Evolutionary conservation across 2,113 vertebrate species (phyloP), one percentile per base, ranked within the genome.

Genomic region (Ascaphus truei): DNA sequence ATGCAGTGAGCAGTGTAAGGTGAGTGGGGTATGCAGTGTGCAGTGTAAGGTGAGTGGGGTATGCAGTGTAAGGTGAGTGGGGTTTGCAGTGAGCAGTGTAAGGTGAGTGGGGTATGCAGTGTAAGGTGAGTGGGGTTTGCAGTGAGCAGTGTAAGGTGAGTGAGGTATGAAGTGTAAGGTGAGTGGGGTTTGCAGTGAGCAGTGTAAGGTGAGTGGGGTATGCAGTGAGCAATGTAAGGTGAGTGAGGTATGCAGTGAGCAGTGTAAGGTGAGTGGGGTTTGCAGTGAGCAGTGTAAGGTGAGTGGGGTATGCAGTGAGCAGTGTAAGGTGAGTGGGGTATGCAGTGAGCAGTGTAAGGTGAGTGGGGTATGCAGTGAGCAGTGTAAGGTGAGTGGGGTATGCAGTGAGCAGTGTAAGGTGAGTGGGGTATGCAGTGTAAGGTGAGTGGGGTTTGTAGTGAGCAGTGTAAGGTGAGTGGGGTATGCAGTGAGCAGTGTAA

Each of bases 381-480:
- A 82, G 72, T 98, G 96, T 22, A 89, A 94, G 0, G 86, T 87
- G 0, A 85, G 86, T 1, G 93, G 90, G 0, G 71, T 81, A 79
- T 98, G 96, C 66, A 98, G 96, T 76, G 82, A 90, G 1, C 80
- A 90, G 60, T 98, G 96, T 79, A 88, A 91, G 92, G 96, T 96
- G 22, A 50, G 82, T 27, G 15, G 18, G 3, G 96, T 76, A 81
- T 90, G 1, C 80, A 90, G 60, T 98, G 96, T 79, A 88, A 91
- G 92, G 96, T 96, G 22, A 50, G 82, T 27, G 15, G 18, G 3
- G 18, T 43, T 5, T 3, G 7, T n/a, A n/a, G n/a, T n/a, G n/a
- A n/a, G n/a, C n/a, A n/a, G n/a, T n/a, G n/a, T n/a, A n/a, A n/a
- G n/a, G n/a, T 87, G 0, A 85, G 86, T 1, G 93, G 90, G 0